These are phyloP conservation scores for Drosophila repleta DNA, from an alignment of 1,140 invertebrate species.

Conservation along the genomic window DNA sequence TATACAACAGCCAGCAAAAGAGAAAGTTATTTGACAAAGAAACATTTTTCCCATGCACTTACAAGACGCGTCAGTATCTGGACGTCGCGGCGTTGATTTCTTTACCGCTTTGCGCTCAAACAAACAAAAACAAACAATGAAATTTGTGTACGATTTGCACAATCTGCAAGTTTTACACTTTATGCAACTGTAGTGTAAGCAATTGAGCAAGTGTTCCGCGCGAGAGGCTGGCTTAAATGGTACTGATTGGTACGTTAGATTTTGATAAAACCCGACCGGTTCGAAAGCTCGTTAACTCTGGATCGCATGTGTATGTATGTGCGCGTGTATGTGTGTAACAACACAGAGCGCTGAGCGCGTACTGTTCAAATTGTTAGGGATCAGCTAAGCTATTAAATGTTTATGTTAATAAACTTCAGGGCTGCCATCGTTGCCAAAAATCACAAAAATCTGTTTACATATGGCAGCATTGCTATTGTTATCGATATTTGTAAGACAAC, in stretches of 20 bases:
- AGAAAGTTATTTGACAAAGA: slow-evolving; percentile 26
- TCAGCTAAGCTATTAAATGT: background rate
- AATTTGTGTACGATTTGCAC: slow-evolving; percentile 13
- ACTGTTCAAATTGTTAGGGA: slow-evolving; percentile 5
- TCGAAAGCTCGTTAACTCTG: background rate
- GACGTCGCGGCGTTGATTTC: background rate
- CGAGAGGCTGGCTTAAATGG: background rate
- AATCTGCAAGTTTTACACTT: slow-evolving; percentile 2
- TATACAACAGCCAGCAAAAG: slow-evolving; percentile 20
- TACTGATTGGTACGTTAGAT: background rate
- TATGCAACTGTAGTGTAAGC: background rate
- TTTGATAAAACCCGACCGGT: background rate
- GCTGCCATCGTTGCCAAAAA: background rate
- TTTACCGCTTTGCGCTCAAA: too few species aligned
- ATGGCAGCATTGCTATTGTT: background rate
- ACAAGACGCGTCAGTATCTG: background rate
- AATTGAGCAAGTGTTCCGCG: background rate
- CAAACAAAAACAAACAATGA: background rate
- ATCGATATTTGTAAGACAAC: background rate
- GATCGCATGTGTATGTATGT: background rate
- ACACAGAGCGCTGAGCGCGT: background rate
- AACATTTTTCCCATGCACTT: slow-evolving; percentile 8
- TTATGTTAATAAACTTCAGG: slow-evolving; percentile 3
- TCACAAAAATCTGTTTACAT: background rate
- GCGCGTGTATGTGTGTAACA: background rate